These are phyloP conservation scores for Patiria pectinifera DNA, from an alignment of 53 echinoderm and acorn worm genomes.

Conservation along the genomic window DNA sequence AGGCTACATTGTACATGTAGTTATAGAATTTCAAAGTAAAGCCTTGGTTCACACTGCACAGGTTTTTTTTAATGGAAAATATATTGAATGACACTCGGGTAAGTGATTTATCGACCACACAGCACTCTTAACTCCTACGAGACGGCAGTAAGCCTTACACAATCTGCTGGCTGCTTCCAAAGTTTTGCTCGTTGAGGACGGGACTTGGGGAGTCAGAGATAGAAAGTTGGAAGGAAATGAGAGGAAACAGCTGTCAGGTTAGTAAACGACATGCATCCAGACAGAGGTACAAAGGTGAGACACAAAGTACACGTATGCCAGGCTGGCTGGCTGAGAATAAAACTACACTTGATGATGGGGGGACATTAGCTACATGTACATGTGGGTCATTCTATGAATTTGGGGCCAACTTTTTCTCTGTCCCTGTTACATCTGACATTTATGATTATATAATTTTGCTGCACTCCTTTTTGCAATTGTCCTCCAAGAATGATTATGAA, in stretches of 20 bases:
- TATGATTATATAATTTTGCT: too few species aligned
- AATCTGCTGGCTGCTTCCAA: conserved; percentile 57
- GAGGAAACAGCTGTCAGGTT: conserved; percentile 21
- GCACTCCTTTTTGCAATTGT: too few species aligned
- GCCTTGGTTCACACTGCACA: neutral
- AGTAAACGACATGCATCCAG: neutral
- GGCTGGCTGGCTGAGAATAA: too few species aligned
- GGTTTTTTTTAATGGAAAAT: neutral
- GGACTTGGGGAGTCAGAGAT: neutral
- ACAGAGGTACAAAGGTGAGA: neutral
- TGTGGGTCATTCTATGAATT: too few species aligned
- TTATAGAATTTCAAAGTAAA: neutral
- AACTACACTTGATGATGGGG: too few species aligned
- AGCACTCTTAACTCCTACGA: neutral
- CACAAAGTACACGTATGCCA: neutral
- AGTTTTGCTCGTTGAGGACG: conserved; percentile 39
- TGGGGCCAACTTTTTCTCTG: too few species aligned
- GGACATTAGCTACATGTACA: too few species aligned
- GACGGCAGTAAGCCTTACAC: conserved; percentile 25
- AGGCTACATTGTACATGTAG: too few species aligned
- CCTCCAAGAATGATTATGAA: too few species aligned
- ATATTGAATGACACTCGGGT: neutral
- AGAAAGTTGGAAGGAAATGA: conserved; percentile 10
- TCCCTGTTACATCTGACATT: too few species aligned
- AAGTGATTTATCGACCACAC: neutral